Conservation (phyloP, 2,888 invertebrate genomes). For the Formica aserva region DNA sequence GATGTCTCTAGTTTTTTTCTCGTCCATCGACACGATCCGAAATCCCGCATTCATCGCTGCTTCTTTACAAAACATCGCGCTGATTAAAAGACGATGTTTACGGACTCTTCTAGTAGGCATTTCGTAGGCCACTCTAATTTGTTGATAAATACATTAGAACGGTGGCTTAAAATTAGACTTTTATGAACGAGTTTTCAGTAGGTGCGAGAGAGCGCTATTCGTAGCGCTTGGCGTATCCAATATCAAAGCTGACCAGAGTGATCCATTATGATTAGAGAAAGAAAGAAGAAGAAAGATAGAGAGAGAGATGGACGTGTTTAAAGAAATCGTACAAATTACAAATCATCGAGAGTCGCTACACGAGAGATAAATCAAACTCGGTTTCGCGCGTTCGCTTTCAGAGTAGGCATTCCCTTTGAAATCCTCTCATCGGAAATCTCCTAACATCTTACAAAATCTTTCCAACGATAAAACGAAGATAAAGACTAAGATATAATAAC, state of each 20-base stretch:
- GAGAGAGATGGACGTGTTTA: background rate
- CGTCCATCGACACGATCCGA: conserved; percentile 1
- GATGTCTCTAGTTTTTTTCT: conserved; percentile 9
- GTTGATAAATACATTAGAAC: conserved; percentile 78
- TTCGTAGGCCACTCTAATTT: conserved; percentile 71
- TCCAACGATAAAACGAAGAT: background rate
- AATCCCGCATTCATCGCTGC: background rate
- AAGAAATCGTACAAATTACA: conserved; percentile 42
- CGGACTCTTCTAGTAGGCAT: conserved; percentile 29
- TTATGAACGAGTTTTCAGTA: conserved; percentile 74
- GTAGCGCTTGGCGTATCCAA: conserved; percentile 76
- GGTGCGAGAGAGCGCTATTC: conserved; percentile 66
- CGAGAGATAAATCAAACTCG: conserved; percentile 32
- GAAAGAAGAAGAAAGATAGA: background rate
- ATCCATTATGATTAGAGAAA: conserved; percentile 57
- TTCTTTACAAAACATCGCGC: conserved; percentile 34
- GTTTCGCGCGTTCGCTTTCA: background rate
- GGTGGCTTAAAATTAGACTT: conserved; percentile 79
- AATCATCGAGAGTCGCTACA: conserved; percentile 9
- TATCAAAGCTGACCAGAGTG: conserved; percentile 74
- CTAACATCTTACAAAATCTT: background rate
- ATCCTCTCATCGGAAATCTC: background rate
- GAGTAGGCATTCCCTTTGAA: background rate
- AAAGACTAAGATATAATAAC: background rate
- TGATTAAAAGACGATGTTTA: conserved; percentile 51